These are phyloP conservation scores for Ploceus nigricollis DNA, from an alignment of 2,113 vertebrate species.

Conservation along the genomic window DNA sequence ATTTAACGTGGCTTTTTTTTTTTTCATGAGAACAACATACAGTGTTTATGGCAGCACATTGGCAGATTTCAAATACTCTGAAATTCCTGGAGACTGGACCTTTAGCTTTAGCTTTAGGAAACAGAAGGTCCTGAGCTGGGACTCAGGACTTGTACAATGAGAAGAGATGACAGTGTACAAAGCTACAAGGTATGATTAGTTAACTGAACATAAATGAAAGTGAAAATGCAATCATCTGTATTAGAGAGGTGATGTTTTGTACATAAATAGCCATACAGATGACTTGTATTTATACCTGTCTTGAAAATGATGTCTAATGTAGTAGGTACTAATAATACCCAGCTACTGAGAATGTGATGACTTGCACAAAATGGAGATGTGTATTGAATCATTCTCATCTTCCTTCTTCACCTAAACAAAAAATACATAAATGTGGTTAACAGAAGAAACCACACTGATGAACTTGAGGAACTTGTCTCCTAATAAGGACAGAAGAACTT, in stretches of 20 bases:
- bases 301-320: not conserved
- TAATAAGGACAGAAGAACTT: not conserved
- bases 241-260: not conserved
- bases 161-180: fast-evolving
- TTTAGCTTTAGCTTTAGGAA: not conserved
- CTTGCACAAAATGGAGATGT: not conserved
- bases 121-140: not conserved
- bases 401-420: not conserved
- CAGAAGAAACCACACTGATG: not conserved
- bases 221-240: not conserved
- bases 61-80: not conserved
- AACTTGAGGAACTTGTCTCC: not conserved
- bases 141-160: not conserved
- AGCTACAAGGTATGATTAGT: not conserved
- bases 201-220: not conserved
- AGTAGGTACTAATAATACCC: not conserved
- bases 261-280: not conserved
- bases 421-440: not conserved
- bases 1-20: not conserved
- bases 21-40: not conserved
- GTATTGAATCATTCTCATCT: not conserved
- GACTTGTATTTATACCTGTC: not conserved
- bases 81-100: not conserved
- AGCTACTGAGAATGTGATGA: not conserved
- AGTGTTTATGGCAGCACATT: not conserved